Evolutionary conservation across 1,140 invertebrate species (phyloP), one percentile per base, ranked within the genome.

Genomic region (Drosophila erecta): DNA sequence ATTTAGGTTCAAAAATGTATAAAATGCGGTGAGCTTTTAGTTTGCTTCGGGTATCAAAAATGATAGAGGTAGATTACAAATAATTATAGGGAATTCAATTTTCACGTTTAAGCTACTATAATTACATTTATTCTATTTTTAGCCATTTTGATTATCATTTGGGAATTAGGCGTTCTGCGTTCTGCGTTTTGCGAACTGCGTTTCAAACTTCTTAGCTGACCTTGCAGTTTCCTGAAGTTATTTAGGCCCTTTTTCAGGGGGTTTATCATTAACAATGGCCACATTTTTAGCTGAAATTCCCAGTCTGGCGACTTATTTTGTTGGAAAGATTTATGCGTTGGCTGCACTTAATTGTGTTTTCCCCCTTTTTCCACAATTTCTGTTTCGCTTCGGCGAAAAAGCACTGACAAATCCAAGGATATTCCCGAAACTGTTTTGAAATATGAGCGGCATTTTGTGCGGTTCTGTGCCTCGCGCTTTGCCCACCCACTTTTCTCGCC

Each of bases 401-500:
- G 37, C 64, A 33, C 20, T 30, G 44, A 54, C 53, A 73, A 60
- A 77, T 77, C 55, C 66, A 73, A 71, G 79, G 51, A 40, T 56
- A 65, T 51, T 75, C 75, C 75, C 66, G 70, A 75, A 81, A 65
- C 70, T 44, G 35, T 64, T 83, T 79, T 83, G 79, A 83, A 83
- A 83, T 83, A 83, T 83, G 80, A 79, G 75, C 69, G 46, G 55
- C 62, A 83, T 83, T 81, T 56, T 35, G 57, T 78, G 79, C 54
- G 79, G 79, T 67, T 80, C 65, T 76, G 50, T 53, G 64, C 43
- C 38, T 64, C 27, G 47, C 3, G 37, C 8, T 56, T 27, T 27
- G 17, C 30, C 53, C 35, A 27, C 35, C 24, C 33, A 22, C 30
- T 44, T 62, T 41, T 62, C 46, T 35, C 24, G 12, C 27, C 43